phyloP scores from a whole-genome alignment of 2,113 vertebrate species.

The Illadopsis cleaveri region DNA sequence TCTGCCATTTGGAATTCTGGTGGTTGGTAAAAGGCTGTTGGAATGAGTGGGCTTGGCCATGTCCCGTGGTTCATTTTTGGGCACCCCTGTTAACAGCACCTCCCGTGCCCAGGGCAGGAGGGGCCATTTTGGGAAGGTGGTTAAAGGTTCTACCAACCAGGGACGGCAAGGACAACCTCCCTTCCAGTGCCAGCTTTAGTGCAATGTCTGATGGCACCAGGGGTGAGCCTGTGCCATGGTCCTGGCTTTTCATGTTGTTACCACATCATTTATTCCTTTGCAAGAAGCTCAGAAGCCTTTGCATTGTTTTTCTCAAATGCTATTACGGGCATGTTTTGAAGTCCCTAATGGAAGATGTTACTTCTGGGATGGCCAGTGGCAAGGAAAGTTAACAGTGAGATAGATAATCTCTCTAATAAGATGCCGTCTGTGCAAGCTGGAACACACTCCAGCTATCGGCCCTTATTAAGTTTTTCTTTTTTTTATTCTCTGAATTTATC shows the following conservation, averaged over 20 bases:
- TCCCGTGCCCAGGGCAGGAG: background rate
- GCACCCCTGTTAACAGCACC: background rate
- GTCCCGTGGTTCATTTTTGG: background rate
- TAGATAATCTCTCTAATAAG: conserved; percentile 14
- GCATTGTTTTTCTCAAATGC: background rate
- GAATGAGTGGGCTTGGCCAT: background rate
- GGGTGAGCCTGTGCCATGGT: background rate
- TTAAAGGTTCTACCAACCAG: background rate
- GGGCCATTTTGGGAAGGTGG: background rate
- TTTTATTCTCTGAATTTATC: background rate
- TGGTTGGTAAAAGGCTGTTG: background rate
- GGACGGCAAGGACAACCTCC: background rate
- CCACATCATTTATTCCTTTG: background rate
- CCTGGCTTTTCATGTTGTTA: background rate
- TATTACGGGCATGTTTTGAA: background rate
- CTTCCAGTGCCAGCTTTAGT: background rate
- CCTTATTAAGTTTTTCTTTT: background rate
- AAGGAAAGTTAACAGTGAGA: background rate
- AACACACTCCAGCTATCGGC: background rate
- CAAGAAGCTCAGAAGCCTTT: background rate
- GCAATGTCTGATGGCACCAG: background rate
- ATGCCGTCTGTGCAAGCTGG: background rate
- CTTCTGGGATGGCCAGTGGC: conserved; percentile 1
- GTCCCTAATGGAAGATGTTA: background rate
- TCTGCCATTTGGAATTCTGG: background rate